Evolutionary conservation across 2,888 invertebrate genomes (phyloP).

Genomic region (Galeruca laticollis): DNA sequence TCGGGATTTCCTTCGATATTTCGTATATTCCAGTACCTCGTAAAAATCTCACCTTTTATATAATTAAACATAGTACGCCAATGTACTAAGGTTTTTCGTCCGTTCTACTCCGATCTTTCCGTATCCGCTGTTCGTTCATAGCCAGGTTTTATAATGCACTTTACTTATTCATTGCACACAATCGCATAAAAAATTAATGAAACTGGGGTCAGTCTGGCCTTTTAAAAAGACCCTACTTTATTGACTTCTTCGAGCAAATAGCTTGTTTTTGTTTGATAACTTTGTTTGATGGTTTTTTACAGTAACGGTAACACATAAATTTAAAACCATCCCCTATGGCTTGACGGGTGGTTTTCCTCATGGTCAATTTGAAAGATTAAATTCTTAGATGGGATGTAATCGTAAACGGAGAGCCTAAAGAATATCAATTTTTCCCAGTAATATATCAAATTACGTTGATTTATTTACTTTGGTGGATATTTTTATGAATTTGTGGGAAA

Average conservation of each 20-base stretch:
- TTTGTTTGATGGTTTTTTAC: slow-evolving; percentile 67
- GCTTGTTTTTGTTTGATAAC: slow-evolving; percentile 68
- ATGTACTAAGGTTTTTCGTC: slow-evolving; percentile 36
- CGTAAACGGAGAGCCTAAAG: slow-evolving; percentile 29
- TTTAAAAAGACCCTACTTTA: slow-evolving; percentile 66
- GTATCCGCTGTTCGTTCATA: slow-evolving; percentile 46
- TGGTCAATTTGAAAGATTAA: slow-evolving; percentile 46
- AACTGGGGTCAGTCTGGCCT: slow-evolving; percentile 64
- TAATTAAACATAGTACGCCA: slow-evolving; percentile 29
- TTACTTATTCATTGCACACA: slow-evolving; percentile 68
- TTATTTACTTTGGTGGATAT: slow-evolving; percentile 7
- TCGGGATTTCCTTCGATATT: too few relatives aligned
- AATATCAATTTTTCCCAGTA: slow-evolving; percentile 29
- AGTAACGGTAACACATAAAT: slow-evolving; percentile 63
- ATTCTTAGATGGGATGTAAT: slow-evolving; percentile 36
- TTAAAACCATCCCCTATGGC: slow-evolving; percentile 60
- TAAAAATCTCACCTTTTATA: too few relatives aligned
- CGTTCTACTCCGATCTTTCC: slow-evolving; percentile 42
- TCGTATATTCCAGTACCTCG: too few relatives aligned
- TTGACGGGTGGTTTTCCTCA: slow-evolving; percentile 36
- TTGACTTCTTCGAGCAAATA: slow-evolving; percentile 65
- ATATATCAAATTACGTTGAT: slow-evolving; percentile 25
- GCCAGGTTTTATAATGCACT: slow-evolving; percentile 65
- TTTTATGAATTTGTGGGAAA: background rate
- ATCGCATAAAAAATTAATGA: slow-evolving; percentile 67